These are phyloP conservation scores for Hypselothyrea guttata DNA, from an alignment of 2,888 invertebrate species.

Conservation along the genomic window DNA sequence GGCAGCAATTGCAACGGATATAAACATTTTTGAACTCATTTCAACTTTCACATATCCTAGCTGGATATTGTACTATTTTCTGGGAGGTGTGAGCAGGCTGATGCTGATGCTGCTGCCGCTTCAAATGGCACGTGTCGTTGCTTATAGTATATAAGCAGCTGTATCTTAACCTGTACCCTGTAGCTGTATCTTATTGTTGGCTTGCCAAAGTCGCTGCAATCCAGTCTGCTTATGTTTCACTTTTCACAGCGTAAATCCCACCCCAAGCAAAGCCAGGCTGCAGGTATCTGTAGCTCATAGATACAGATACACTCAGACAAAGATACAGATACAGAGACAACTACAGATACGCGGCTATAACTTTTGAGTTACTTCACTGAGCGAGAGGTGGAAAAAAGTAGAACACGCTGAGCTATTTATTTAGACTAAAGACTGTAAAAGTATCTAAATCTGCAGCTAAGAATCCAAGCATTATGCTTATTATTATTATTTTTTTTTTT, in stretches of 20 bases:
- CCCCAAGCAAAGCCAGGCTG: conserved; percentile 46
- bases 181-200: conserved; percentile 31
- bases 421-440: conserved; percentile 57
- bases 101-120: conserved; percentile 59
- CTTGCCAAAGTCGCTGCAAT: conserved; percentile 64
- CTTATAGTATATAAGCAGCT: conserved; percentile 26
- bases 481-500: conserved; percentile 46
- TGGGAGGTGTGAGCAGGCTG: conserved; percentile 14
- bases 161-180: conserved; percentile 7
- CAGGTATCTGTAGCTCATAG: too few relatives aligned
- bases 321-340: conserved; percentile 25
- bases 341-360: neutral
- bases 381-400: conserved; percentile 35
- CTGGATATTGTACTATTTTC: conserved; percentile 23
- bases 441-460: conserved; percentile 33
- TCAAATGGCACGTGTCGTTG: conserved; percentile 73
- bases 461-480: conserved; percentile 66
- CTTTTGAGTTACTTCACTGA: conserved; percentile 15
- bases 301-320: conserved; percentile 46
- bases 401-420: conserved; percentile 72
- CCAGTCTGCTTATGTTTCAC: conserved; percentile 75
- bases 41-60: conserved; percentile 55
- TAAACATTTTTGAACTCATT: conserved; percentile 78
- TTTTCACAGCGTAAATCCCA: conserved; percentile 76
- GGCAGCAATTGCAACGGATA: conserved; percentile 74